These are phyloP conservation scores for Acrocephalus kingi DNA, from an alignment of 2,113 vertebrate genomes.

Conservation along the genomic window DNA sequence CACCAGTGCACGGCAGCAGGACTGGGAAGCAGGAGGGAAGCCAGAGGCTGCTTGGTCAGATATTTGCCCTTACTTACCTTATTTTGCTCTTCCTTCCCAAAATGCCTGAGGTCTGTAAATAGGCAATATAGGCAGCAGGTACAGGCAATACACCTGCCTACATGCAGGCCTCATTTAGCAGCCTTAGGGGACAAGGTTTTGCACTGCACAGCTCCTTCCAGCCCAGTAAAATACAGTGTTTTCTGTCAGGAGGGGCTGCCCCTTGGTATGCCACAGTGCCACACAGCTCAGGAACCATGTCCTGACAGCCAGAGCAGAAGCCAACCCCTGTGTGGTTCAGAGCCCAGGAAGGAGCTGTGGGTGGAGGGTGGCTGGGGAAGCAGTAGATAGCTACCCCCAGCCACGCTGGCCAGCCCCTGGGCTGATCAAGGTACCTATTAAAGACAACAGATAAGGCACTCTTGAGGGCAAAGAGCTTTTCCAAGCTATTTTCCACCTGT, in stretches of 20 bases:
- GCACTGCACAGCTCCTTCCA: not conserved
- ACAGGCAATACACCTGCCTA: not conserved
- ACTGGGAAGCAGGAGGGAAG: not conserved
- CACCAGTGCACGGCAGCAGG: rapidly evolving
- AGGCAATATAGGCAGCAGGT: not conserved
- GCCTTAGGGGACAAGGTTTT: not conserved
- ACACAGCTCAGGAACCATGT: rapidly evolving
- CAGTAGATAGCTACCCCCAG: not conserved
- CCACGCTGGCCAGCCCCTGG: rapidly evolving
- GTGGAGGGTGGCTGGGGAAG: not conserved
- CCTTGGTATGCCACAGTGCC: rapidly evolving
- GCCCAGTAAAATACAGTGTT: not conserved
- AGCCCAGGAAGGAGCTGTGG: not conserved
- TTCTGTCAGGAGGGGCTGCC: not conserved
- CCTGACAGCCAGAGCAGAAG: not conserved
- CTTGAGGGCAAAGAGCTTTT: not conserved
- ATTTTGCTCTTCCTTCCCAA: not conserved
- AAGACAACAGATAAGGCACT: not conserved
- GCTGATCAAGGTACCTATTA: not conserved
- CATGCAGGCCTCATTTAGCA: not conserved
- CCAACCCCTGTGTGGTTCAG: rapidly evolving
- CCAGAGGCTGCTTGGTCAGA: not conserved
- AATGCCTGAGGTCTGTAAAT: not conserved
- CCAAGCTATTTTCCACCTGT: not conserved
- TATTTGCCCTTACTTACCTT: not conserved